phyloP scores from a whole-genome alignment of 2,888 invertebrate species.

The Ochropacha duplaris region DNA sequence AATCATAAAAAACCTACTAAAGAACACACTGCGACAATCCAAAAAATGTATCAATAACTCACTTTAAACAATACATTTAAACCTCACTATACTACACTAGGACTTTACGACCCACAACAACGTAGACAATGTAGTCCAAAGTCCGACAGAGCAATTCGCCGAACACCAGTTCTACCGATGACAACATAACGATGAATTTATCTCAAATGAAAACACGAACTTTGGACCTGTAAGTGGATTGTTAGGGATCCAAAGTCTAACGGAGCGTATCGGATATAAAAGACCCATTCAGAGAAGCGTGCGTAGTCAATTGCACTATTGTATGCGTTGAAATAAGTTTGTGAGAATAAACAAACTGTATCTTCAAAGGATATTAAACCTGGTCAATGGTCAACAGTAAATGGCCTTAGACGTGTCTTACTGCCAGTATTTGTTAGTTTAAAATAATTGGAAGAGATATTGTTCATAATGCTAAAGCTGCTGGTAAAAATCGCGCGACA shows the following conservation, averaged over 20 bases:
- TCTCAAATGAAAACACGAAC: conserved; percentile 46
- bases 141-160: conserved; percentile 59
- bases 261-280: neutral
- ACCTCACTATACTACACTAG: conserved; percentile 9
- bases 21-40: neutral
- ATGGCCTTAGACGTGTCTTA: no score
- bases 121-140: conserved; percentile 55
- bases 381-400: no score
- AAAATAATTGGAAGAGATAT: no score
- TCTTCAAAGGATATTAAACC: neutral
- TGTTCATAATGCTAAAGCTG: no score
- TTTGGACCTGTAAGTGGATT: conserved; percentile 26
- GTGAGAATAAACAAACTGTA: neutral
- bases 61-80: neutral
- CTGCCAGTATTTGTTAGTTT: no score
- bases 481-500: neutral
- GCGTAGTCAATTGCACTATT: neutral
- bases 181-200: conserved; percentile 40
- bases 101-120: conserved; percentile 31
- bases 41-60: neutral
- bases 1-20: neutral
- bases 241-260: neutral
- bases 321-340: neutral
- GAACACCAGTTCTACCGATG: conserved; percentile 39
- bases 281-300: neutral